Evolutionary conservation across 2,888 invertebrate species (phyloP), one percentile per base, ranked within the genome.

Genomic region (Tethea ocularis): DNA sequence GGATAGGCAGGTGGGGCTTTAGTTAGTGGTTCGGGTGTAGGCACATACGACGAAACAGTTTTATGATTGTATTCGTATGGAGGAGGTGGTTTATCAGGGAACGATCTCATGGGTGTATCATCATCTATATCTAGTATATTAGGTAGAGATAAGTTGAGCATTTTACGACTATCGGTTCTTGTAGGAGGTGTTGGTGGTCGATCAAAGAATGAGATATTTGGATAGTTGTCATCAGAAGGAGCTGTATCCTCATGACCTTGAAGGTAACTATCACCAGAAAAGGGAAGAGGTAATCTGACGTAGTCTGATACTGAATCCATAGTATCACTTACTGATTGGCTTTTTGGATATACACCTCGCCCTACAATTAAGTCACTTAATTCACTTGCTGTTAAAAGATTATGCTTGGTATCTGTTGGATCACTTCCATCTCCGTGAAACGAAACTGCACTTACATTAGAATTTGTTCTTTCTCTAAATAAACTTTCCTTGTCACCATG

Each of bases 231-330:
- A 61, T 94, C 94, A 2, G 94, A 93, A n/a, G 94, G 94, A 36
- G 94, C 94, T 13, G 94, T 94, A 67, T 94, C 94, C 79, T 94
- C 93, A 66, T 94, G 94, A 1, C 94, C 94, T 67, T 94, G 91
- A 63, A 94, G 88, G 75, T 94, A 94, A 78, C 94, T 94, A 69
- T 94, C 94, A 23, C 94, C 94, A 68, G 81, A 88, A 80, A 94
- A 91, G 0, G 94, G 93, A 57, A 94, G 74, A 1, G 95, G 95
- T 77, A 97, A 90, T 62, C 97, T 96, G 1, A 98, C 98, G 81
- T 98, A 98, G 84, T 98, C 98, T 29, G 97, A 97, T 75, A 97
- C 97, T 0, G 98, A 97, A 82, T 98, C 97, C 75, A 98, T 94
- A 0, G 97, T 97, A 69, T 96, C 95, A 74, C 97, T 97, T 51